phyloP scores from a whole-genome alignment of 2,888 invertebrate species.

The Leucania comma region DNA sequence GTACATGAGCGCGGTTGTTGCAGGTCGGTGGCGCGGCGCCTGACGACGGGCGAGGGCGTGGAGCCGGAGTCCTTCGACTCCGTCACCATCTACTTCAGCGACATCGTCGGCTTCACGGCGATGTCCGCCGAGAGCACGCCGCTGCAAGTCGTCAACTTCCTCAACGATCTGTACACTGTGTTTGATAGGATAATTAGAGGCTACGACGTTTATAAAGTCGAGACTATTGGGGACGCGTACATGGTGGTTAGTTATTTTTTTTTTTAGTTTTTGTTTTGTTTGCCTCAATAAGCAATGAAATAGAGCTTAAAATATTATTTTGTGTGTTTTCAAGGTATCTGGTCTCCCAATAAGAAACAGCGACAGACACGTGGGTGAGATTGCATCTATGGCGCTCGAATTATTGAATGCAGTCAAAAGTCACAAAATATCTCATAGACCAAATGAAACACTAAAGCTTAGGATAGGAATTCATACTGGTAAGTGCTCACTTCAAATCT shows the following conservation, averaged over 20 bases:
- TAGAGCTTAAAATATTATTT: not conserved
- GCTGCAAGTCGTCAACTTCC: constrained; percentile 98
- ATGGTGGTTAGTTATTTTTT: constrained; percentile 90
- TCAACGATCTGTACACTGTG: constrained; percentile 99
- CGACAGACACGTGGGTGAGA: constrained; percentile 97
- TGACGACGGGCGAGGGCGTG: constrained; percentile 97
- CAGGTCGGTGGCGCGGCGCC: constrained; percentile 96
- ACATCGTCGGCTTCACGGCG: constrained; percentile 98
- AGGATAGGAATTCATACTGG: constrained; percentile 98
- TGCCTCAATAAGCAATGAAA: not conserved
- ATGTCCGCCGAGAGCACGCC: constrained; percentile 99
- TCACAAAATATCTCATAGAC: constrained; percentile 97
- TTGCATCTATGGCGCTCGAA: constrained; percentile 98
- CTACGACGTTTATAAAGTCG: constrained; percentile 99
- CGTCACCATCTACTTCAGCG: constrained; percentile 99
- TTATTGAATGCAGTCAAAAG: constrained; percentile 95
- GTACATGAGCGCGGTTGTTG: constrained; percentile 73
- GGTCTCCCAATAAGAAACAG: constrained; percentile 96
- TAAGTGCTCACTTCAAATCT: constrained; percentile 71
- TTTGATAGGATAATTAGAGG: constrained; percentile 99
- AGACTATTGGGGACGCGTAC: constrained; percentile 96
- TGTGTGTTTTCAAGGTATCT: constrained; percentile 92
- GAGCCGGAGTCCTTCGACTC: constrained; percentile 98
- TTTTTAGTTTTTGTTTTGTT: not conserved
- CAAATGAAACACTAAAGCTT: constrained; percentile 96